phyloP scores from a whole-genome alignment of 92 coral and sea anemone species.

The Epizoanthus stellaris region DNA sequence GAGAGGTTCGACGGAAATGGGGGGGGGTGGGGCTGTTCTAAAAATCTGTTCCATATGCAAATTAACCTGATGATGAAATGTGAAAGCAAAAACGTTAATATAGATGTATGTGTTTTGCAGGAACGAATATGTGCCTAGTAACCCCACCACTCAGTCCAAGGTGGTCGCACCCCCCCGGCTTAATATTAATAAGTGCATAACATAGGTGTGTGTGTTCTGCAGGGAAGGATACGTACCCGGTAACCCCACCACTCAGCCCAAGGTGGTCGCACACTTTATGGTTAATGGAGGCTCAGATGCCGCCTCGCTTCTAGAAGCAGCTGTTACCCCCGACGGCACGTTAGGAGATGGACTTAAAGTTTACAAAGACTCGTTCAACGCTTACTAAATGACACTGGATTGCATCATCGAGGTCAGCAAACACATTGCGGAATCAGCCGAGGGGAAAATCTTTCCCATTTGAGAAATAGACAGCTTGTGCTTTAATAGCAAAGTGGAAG shows the following conservation, averaged over 20 bases:
- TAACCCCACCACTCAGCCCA: constrained; percentile 85
- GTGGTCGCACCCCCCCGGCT: constrained; percentile 68
- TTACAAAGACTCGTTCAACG: constrained; percentile 95
- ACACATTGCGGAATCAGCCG: neutral
- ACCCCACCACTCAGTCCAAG: constrained; percentile 83
- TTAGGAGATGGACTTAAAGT: constrained; percentile 98
- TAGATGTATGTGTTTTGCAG: too few species aligned
- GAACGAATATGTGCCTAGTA: too few species aligned
- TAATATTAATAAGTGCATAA: too few species aligned
- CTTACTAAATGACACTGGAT: constrained; percentile 66
- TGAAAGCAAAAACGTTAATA: too few species aligned
- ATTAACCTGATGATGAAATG: too few species aligned
- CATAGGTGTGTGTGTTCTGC: neutral
- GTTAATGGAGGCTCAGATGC: constrained; percentile 95
- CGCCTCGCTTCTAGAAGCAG: constrained; percentile 80
- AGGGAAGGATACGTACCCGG: constrained; percentile 98
- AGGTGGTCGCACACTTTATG: constrained; percentile 90
- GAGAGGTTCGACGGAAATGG: too few species aligned
- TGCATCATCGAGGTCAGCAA: neutral
- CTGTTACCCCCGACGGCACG: constrained; percentile 88
- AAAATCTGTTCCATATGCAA: too few species aligned
- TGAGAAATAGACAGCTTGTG: too few species aligned
- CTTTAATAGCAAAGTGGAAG: too few species aligned
- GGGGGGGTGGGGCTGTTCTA: too few species aligned
- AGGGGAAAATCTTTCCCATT: too few species aligned